Evolutionary conservation across 2,888 invertebrate species (phyloP), one percentile per base, ranked within the genome.

Genomic region (Trachelus tabidus): DNA sequence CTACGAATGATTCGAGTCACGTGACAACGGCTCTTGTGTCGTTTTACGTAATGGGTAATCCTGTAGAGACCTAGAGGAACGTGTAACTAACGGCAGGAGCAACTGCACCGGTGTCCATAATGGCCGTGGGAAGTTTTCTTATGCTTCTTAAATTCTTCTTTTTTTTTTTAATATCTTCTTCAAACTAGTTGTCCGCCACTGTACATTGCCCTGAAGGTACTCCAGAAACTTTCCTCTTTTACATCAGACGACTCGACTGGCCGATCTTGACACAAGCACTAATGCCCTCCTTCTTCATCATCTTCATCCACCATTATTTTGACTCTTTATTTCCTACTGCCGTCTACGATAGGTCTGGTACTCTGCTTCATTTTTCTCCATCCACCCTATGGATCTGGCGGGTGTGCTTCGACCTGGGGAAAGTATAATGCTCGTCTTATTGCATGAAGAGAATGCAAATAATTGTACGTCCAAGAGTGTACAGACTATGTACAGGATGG

Each of bases 391-490:
- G 23, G 0, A 23, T 56, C 23, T 35, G 3, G 74, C 33, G 30
- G 35, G 30, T 6, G 74, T 15, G n/a, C n/a, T 23, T 23, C 12
- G 30, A 11, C 1, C 74, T 2, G 35, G 37, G 31, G 34, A 71
- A 34, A 37, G 74, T 74, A 34, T 74, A 35, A 74, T n/a, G 34
- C 33, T 74, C 74, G 74, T 34, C 74, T 34, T 30, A 30, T 37
- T 35, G 40, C 77, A 35, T 6, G 23, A 35, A 34, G 81, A 85
- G 87, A 90, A 89, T 88, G 89, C 88, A 89, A 90, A 89, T 89
- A 89, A 90, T 90, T 90, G 87, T 89, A 87, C 84, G 85, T 80
- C 83, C 81, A 83, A 81, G 85, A 56, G 56, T 56, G 56, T 56
- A 56, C 56, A 2, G 56, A 23, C 56, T 56, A 23, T 83, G 81